Evolutionary conservation across 2,888 invertebrate genomes (phyloP), one percentile per base, ranked within the genome.

Genomic region (Euphydryas editha): DNA sequence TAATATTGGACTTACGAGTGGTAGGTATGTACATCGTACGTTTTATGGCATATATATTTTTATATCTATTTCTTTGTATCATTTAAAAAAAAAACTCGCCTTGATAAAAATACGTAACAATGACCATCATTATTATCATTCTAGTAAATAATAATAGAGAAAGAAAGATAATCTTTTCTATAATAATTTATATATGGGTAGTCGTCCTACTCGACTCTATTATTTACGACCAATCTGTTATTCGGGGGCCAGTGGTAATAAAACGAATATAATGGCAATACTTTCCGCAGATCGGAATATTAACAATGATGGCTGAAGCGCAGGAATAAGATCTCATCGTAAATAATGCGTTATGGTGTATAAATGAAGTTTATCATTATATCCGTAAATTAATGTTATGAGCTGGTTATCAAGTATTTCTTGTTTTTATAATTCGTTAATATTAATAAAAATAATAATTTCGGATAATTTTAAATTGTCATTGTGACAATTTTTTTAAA

Each of bases 191-290:
- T 51, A n/a, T 13, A 21, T 24, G 24, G 21, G 24, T 51, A 51
- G 21, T 24, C 21, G 24, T 21, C 21, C 15, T 51, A 24, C 24
- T 21, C 49, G 20, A 24, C 49, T 51, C 21, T 51, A 51, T 51
- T 51, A 51, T 51, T 51, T 51, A 51, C 15, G 49, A 24, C 49
- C 49, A 51, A 51, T 51, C 49, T 51, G 49, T 51, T 51, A 51
- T 51, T 51, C 24, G 49, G 24, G 49, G 24, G 49, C 49, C 49
- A 51, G 21, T 24, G 49, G 49, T 51, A 51, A 51, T 51, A 51
- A 51, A 51, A 51, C 15, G 7, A 15, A 6, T 24, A 51, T 51
- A 51, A 51, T 51, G 24, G 24, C 21, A 51, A 51, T 51, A 51
- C 49, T 51, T 51, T 51, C 24, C 49, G 21, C 49, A 24, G 21